phyloP scores from a whole-genome alignment of 2,797 vertebrate species.

The Brachyrhaphis roseni region DNA sequence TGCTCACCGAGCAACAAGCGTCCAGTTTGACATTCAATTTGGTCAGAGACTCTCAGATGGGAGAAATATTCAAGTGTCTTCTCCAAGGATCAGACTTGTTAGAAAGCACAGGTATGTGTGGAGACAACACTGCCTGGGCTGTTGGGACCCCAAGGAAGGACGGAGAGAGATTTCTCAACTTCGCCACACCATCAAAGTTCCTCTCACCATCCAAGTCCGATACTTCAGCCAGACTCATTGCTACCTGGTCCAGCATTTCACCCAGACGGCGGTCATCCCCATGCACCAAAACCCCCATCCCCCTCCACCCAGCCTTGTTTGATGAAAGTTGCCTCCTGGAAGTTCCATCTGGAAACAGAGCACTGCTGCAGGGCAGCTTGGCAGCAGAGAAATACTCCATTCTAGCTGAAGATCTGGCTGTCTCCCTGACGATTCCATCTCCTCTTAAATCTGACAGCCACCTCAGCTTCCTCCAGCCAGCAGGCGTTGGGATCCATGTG shows the following conservation, averaged over 20 bases:
- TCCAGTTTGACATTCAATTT: constrained; percentile 95
- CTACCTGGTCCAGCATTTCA: constrained; percentile 82
- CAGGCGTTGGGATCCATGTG: constrained; percentile 62
- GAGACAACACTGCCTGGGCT: constrained; percentile 73
- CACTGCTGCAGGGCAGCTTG: constrained; percentile 51
- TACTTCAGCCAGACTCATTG: constrained; percentile 80
- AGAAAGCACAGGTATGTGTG: constrained; percentile 73
- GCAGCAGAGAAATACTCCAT: constrained; percentile 83
- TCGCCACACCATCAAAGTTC: constrained; percentile 79
- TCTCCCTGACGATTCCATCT: constrained; percentile 96
- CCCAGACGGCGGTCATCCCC: constrained; percentile 81
- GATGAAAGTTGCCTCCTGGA: constrained; percentile 97
- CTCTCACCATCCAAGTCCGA: constrained; percentile 74
- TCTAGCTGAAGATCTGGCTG: constrained; percentile 93
- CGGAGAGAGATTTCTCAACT: constrained; percentile 69
- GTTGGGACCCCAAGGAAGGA: constrained; percentile 79
- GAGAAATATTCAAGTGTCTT: constrained; percentile 96
- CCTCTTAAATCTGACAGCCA: constrained; percentile 96
- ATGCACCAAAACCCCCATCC: constrained; percentile 72
- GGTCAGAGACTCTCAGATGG: constrained; percentile 97
- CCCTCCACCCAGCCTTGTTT: constrained; percentile 87
- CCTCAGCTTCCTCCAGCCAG: constrained; percentile 92
- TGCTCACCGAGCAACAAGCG: constrained; percentile 91
- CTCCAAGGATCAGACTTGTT: constrained; percentile 92
- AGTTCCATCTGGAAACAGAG: constrained; percentile 81